Base-by-base conservation (phyloP, 2,113 vertebrate species). In the Limanda limanda region DNA sequence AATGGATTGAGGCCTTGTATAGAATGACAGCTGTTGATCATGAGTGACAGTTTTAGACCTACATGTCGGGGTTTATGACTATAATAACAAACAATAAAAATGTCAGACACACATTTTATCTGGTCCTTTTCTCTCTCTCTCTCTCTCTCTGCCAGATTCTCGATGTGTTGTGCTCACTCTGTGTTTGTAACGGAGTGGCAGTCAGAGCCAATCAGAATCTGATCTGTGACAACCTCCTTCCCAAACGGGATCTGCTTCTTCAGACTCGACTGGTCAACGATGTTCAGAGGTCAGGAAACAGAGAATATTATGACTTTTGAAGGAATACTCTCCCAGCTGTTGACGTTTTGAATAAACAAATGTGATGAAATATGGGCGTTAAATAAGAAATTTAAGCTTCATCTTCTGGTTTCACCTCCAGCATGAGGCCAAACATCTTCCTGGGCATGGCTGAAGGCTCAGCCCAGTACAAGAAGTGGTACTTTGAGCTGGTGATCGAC, bases 401-500 rank as follows among this genome's bases (percentile, higher is more conserved):
- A 40, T 31, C 18, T 25, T 81, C 27, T 31, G 31, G 31, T 55
- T 57, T 35, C 31, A 18, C n/a, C 71, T 92, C 71, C 91, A 99
- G 98, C 79, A 96, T 99, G 86, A 95, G 98, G 67, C 98, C 98
- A 27, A 98, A 98, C 89, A 95, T 98, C 92, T 98, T 98, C 93
- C 91, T 99, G 87, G 98, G 97, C 71, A 89, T 97, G 37, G 96
- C 96, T 52, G 97, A 98, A 67, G 97, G 97, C 47, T 99, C 98
- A 10, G 97, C 98, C 4, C 98, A 98, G 84, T 98, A 99, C 82
- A 98, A 96, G 90, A 99, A 97, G 91, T 99, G 98, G 98, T 99
- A 99, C 91, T 98, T 96, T 65, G 98, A 99, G 91, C 91, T 98
- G 75, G 96, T 98, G 79, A 96, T 98, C n/a, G 97, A 99, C 91